Conservation (phyloP, 2,888 invertebrate genomes). For the Philereme vetulata region DNA sequence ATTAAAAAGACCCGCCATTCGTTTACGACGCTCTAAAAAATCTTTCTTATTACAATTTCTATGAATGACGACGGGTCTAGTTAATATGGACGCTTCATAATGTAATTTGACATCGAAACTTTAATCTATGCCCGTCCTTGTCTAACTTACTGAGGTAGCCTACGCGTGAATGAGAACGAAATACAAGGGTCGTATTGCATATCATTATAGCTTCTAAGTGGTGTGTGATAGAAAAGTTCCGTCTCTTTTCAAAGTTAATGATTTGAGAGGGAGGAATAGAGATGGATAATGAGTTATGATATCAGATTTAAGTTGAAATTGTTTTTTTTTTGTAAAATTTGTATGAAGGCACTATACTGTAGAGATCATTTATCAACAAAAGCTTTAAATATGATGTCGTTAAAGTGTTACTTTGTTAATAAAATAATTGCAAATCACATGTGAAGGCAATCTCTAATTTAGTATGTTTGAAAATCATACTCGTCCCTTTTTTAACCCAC, state of each 20-base stretch:
- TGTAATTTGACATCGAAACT: conserved; percentile 43
- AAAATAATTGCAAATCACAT: too few species aligned
- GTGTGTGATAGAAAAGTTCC: conserved; percentile 29
- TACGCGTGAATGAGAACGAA: conserved; percentile 35
- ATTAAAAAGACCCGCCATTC: conserved; percentile 17
- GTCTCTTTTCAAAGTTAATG: conserved; percentile 36
- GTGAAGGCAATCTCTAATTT: too few species aligned
- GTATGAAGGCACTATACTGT: neutral
- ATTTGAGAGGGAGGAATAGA: conserved; percentile 34
- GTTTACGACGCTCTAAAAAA: conserved; percentile 13
- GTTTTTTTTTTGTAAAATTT: conserved; percentile 10
- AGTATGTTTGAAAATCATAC: too few species aligned
- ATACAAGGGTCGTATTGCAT: conserved; percentile 49
- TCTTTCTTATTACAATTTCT: conserved; percentile 25
- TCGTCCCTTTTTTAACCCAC: too few species aligned
- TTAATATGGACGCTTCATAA: conserved; percentile 35
- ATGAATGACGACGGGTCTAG: conserved; percentile 37
- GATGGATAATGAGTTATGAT: conserved; percentile 35
- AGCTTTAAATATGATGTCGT: too few species aligned
- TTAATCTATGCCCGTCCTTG: conserved; percentile 32
- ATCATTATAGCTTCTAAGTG: conserved; percentile 45
- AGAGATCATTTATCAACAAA: conserved; percentile 2
- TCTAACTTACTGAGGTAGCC: conserved; percentile 13
- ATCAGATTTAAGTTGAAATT: conserved; percentile 10
- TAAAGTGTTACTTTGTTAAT: too few species aligned